These are phyloP conservation scores for Xerus rutilus DNA, from an alignment of 2,797 vertebrate species.

Conservation along the genomic window DNA sequence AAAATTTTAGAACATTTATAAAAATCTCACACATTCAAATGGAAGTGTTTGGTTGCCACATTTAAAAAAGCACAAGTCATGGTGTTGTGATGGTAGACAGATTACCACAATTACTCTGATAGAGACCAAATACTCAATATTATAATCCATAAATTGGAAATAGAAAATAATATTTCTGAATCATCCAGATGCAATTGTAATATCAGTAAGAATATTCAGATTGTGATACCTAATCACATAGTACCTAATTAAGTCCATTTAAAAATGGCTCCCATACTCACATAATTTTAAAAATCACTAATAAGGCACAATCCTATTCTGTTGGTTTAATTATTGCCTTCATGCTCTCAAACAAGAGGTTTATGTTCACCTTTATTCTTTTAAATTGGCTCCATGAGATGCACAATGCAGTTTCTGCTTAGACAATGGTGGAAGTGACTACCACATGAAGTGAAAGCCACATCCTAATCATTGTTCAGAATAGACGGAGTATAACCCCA, in stretches of 20 bases:
- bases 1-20: slow-evolving; percentile 2
- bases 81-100: not conserved
- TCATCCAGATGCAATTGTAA: not conserved
- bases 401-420: not conserved
- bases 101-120: not conserved
- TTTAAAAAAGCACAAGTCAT: not conserved
- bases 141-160: slow-evolving; percentile 18
- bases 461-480: slow-evolving; percentile 44
- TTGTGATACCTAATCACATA: not conserved
- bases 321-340: not conserved
- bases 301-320: slow-evolving; percentile 18
- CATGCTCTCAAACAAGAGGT: not conserved
- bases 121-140: not conserved
- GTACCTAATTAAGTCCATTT: not conserved
- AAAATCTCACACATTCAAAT: slow-evolving; percentile 6
- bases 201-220: not conserved
- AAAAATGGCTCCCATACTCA: not conserved
- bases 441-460: slow-evolving; percentile 52
- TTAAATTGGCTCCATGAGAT: not conserved
- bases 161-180: slow-evolving; percentile 25
- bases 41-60: not conserved
- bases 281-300: slow-evolving; percentile 1
- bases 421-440: not conserved
- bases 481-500: slow-evolving; percentile 56
- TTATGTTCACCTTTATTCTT: not conserved